Base-by-base conservation (phyloP, 2,888 invertebrate genomes). In the Lordiphosa andalusiaca region DNA sequence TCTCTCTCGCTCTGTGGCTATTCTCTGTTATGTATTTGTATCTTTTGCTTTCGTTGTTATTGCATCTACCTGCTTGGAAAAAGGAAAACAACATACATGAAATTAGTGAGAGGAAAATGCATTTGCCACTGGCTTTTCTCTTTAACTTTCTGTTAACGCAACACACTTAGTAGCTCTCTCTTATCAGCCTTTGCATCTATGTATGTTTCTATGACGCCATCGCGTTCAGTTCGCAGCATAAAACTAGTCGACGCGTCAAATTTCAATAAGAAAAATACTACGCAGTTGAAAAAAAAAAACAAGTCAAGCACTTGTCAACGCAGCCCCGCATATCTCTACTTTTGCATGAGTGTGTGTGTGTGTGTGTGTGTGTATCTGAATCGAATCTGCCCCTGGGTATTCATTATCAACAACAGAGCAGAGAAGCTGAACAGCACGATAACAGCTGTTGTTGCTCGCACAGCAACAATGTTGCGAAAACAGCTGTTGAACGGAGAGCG, bases 381-480 rank as follows among this genome's bases (percentile, higher is more conserved):
- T 19, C 19, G 36, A 33, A 58, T 19, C 19, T 65, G 41, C 25
- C 12, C 53, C 42, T 53, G 42, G 30, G 30, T 51, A 55, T 38
- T 37, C 44, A 50, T 54, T 59, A 73, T 62, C 58, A 78, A 71
- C 63, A 73, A 63, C 55, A 77, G 63, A 69, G 61, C 38, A 39
- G 30, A 47, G 47, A 42, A 36, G 40, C 55, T 53, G 48, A 41
- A 30, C 67, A 72, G 59, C 64, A 60, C 39, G 53, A 71, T 73
- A 73, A 74, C 74, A 75, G 76, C 80, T 74, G 74, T 71, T 69
- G 67, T 60, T 57, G 48, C 21, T 54, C 33, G 37, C 21, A 48
- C 72, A 72, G 62, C 61, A 84, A 80, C 83, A 85, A 80, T 82
- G 84, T 85, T 78, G 82, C 78, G 54, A 65, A 75, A 84, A 85